Evolutionary conservation across 2,797 vertebrate species (phyloP), one percentile per base, ranked within the genome.

Genomic region (Thalassophryne amazonica): DNA sequence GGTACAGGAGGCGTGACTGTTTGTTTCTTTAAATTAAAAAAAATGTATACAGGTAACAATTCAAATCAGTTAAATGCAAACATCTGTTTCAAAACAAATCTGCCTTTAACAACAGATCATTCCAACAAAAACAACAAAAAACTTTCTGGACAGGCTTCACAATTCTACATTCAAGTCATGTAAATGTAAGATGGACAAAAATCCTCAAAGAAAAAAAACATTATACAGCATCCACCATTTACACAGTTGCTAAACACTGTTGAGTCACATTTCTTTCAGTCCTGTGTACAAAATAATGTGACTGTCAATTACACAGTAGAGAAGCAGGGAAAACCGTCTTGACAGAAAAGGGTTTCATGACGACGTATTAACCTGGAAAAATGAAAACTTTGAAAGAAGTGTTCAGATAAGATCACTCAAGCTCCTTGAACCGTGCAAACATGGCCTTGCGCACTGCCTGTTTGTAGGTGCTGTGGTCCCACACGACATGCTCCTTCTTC

Each of bases 371-470:
- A n/a, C n/a, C n/a, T n/a, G n/a, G n/a, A n/a, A n/a, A n/a, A n/a
- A n/a, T n/a, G n/a, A n/a, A n/a, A n/a, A n/a, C n/a, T n/a, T n/a
- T n/a, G n/a, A 33, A 58, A 19, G 50, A 57, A 13, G 31, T 43
- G 51, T 58, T 57, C 32, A 43, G 60, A 51, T 23, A 25, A 41
- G 31, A 59, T 95, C 90, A 98, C 76, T 98, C 94, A 0, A 98
- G 92, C 57, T 98, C 96, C 82, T 98, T 98, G 40, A 95, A 98
- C 42, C 95, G 93, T 43, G 96, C 95, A 74, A 98, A 98, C 96
- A 98, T 98, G 63, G 96, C 96, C 76, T 96, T 96, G 40, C 95
- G 89, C 32, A 98, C 95, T 0, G 95, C 95, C 0, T 98, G 95
- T 4, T 96, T 93, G 83, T 98, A 98, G 4, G 94, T 93, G 75